phyloP scores from a whole-genome alignment of 2,797 vertebrate genomes.

The Sebastes itinus region DNA sequence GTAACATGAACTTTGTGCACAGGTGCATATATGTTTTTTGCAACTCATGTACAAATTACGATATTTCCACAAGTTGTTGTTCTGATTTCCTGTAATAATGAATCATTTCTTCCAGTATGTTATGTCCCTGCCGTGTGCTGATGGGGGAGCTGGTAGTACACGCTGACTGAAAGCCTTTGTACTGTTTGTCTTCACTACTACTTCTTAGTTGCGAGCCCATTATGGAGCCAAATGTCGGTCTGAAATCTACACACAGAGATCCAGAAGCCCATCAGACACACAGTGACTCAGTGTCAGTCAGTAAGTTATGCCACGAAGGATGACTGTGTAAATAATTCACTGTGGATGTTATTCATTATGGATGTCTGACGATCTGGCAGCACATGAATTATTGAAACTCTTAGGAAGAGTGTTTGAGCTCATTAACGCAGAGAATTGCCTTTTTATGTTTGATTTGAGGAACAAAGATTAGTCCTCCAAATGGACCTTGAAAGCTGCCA shows the following conservation, averaged over 20 bases:
- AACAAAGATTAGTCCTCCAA: constrained; percentile 52
- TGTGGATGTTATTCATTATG: constrained; percentile 71
- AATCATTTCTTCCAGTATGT: fast-evolving
- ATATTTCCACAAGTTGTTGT: not conserved
- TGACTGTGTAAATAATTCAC: constrained; percentile 73
- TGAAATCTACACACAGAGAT: constrained; percentile 12
- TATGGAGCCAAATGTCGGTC: not conserved
- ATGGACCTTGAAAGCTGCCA: constrained; percentile 26
- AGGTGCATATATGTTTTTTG: not conserved
- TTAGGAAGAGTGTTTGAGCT: constrained; percentile 58
- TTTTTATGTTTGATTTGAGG: constrained; percentile 62
- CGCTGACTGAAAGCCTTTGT: not conserved
- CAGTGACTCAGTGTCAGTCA: constrained; percentile 55
- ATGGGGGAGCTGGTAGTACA: constrained; percentile 54
- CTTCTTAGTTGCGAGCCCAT: not conserved
- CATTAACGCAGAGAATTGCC: constrained; percentile 60
- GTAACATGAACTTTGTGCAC: constrained; percentile 1
- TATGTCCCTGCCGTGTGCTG: constrained; percentile 21
- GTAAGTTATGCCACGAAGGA: constrained; percentile 43
- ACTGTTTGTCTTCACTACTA: not conserved
- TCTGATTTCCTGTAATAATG: not conserved
- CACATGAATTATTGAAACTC: constrained; percentile 70
- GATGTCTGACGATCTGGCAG: constrained; percentile 62
- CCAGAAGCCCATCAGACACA: constrained; percentile 27
- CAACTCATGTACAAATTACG: not conserved